Percentiles rank a stretch among this genome's conserved stretches.
These are phyloP conservation scores for Brachystomella parvula DNA, from an alignment of 1,140 invertebrate species.

Conservation along the genomic window DNA sequence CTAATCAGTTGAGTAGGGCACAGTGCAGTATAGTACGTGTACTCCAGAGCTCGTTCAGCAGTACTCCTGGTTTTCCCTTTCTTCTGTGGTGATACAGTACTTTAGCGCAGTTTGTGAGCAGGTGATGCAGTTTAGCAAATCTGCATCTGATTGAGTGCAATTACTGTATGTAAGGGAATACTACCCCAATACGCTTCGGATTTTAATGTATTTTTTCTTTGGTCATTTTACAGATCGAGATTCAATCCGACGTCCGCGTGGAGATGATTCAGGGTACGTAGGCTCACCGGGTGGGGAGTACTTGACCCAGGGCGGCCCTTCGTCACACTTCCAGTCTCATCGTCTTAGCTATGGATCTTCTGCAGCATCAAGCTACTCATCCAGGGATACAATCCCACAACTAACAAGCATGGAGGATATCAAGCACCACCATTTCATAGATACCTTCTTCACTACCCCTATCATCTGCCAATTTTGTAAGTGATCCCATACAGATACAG, in stretches of 20 bases:
- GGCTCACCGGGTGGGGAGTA: constrained; percentile 24
- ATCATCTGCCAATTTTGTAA: constrained; percentile 33
- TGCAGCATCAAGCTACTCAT: neutral
- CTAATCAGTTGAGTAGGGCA: too few species aligned
- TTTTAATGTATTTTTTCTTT: too few species aligned
- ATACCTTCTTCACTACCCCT: constrained; percentile 24
- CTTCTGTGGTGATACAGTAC: too few species aligned
- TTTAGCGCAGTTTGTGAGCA: too few species aligned
- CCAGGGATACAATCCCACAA: neutral
- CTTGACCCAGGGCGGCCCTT: neutral
- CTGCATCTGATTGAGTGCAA: too few species aligned
- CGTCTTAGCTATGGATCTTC: neutral
- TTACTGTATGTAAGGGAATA: too few species aligned
- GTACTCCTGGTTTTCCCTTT: too few species aligned
- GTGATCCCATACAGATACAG: constrained; percentile 7
- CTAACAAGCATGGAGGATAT: constrained; percentile 1
- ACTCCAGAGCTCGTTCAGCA: too few species aligned
- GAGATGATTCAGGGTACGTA: constrained; percentile 33
- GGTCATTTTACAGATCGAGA: constrained; percentile 8
- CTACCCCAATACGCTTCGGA: too few species aligned
- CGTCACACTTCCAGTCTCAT: too few species aligned
- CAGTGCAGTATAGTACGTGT: too few species aligned
- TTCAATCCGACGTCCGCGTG: constrained; percentile 17
- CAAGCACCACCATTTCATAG: constrained; percentile 21
- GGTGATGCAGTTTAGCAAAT: too few species aligned